Percentiles rank a stretch among this genome's conserved stretches.
Evolutionary conservation across 2,797 vertebrate species (phyloP).

Genomic region (Poecile montanus): DNA sequence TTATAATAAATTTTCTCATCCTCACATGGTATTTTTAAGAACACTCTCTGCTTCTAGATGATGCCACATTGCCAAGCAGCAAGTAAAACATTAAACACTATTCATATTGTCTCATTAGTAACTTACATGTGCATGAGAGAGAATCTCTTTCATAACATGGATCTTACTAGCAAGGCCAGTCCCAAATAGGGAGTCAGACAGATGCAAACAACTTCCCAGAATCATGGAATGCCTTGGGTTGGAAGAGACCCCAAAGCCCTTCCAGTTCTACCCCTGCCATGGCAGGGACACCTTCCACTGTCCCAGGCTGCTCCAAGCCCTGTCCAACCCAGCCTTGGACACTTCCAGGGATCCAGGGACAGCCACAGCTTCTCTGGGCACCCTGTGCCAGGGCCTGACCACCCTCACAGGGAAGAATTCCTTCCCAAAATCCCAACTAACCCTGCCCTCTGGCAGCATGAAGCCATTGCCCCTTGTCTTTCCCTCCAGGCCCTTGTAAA

Average conservation of each 20-base stretch:
- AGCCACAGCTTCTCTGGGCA: neutral
- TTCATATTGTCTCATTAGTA: neutral
- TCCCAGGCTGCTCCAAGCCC: neutral
- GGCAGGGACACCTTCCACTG: rapidly evolving
- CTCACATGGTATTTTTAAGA: neutral
- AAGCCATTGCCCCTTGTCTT: neutral
- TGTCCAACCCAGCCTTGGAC: rapidly evolving
- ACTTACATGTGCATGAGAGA: neutral
- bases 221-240: neutral
- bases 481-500: neutral
- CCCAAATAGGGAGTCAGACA: neutral
- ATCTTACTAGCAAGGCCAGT: neutral
- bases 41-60: neutral
- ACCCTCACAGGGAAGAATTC: rapidly evolving
- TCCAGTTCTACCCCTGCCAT: rapidly evolving
- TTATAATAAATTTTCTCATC: constrained; percentile 17
- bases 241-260: neutral
- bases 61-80: constrained; percentile 16
- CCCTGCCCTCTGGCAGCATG: neutral
- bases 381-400: neutral
- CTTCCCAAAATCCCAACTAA: rapidly evolving
- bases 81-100: constrained; percentile 1
- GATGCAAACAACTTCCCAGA: neutral
- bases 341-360: neutral
- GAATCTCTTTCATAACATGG: neutral